These are phyloP conservation scores for Coreius guichenoti DNA, from an alignment of 2,797 vertebrate species.

Conservation along the genomic window DNA sequence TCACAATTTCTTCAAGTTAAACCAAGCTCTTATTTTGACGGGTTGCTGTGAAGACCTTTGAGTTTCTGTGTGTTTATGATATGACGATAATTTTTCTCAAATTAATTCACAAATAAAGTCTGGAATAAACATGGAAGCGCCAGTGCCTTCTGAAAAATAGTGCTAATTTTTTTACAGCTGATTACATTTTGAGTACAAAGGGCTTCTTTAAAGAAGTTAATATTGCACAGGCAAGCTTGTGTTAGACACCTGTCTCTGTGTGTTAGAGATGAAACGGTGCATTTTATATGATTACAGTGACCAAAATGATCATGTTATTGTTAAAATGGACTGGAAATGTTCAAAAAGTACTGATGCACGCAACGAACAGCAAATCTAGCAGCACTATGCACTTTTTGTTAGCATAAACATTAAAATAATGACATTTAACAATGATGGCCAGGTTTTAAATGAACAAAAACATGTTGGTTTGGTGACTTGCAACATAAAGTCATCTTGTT, in stretches of 20 bases:
- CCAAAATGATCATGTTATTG: not conserved
- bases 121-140: not conserved
- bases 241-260: not conserved
- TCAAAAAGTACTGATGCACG: not conserved
- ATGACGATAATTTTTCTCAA: too few species aligned
- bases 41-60: too few species aligned
- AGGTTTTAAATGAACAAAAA: not conserved
- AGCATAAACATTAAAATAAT: not conserved
- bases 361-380: not conserved
- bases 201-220: not conserved
- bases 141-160: not conserved
- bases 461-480: not conserved
- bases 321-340: not conserved
- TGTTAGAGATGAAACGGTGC: not conserved
- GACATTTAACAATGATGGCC: not conserved
- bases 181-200: conserved; percentile 1
- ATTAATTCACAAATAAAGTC: not conserved
- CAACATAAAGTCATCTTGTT: not conserved
- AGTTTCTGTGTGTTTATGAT: too few species aligned
- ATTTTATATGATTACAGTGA: not conserved
- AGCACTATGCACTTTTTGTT: not conserved
- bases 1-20: too few species aligned
- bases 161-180: conserved; percentile 8
- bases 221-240: not conserved
- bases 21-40: too few species aligned